These are phyloP conservation scores for Enteromius anoplus DNA, from an alignment of 2,797 vertebrate genomes.

Conservation along the genomic window DNA sequence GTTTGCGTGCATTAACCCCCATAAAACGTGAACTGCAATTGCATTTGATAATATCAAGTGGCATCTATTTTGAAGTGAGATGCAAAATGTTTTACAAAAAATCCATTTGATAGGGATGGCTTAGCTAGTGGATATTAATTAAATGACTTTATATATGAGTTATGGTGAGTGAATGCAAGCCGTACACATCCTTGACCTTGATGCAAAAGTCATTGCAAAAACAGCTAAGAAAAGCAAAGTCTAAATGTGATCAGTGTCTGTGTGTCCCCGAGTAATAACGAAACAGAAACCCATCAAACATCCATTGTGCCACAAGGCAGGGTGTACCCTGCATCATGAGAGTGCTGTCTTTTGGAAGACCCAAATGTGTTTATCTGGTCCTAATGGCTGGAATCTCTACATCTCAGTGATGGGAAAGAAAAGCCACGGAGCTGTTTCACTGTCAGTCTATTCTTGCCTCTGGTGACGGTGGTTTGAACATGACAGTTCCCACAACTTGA, in stretches of 20 bases:
- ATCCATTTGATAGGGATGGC: background rate
- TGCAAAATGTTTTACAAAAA: background rate
- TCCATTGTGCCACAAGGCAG: background rate
- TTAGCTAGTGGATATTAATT: background rate
- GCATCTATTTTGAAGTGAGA: slow-evolving; percentile 8
- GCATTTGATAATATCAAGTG: background rate
- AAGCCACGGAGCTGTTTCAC: slow-evolving; percentile 30
- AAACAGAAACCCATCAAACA: background rate
- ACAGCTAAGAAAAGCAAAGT: background rate
- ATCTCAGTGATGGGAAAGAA: slow-evolving; percentile 13
- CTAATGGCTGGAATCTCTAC: slow-evolving; percentile 4
- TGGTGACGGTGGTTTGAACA: background rate
- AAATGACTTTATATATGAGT: background rate
- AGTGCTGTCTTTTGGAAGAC: background rate
- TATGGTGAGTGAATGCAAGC: background rate
- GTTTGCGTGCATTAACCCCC: background rate
- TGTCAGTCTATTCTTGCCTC: slow-evolving; percentile 3
- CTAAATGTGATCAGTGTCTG: background rate
- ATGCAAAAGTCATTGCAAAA: slow-evolving; percentile 10
- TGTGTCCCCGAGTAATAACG: background rate
- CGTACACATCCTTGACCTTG: slow-evolving; percentile 1
- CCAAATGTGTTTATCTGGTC: background rate
- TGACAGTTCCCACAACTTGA: slow-evolving; percentile 14
- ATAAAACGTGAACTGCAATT: background rate
- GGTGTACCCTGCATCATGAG: background rate